Percentiles rank a stretch among this genome's conserved stretches.
phyloP scores from a whole-genome alignment of 2,113 vertebrate genomes.

The Hypanus sabinus region DNA sequence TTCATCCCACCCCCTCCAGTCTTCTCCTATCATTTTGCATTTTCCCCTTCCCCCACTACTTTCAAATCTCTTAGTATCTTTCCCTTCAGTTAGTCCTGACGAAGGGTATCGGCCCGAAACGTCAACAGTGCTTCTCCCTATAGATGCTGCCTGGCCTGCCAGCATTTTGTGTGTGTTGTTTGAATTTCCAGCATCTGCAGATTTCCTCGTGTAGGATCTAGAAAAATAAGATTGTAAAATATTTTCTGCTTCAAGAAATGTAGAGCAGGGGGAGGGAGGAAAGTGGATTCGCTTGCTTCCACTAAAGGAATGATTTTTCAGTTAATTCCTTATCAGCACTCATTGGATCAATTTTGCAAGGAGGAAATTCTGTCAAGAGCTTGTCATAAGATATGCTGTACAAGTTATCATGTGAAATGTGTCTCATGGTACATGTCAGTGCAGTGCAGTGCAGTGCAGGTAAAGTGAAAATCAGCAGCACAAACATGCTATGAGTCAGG shows the following conservation, averaged over 20 bases:
- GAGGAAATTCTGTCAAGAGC: background rate
- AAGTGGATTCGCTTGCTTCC: background rate
- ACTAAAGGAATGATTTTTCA: background rate
- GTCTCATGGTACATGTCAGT: background rate
- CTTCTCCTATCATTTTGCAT: too few relatives aligned
- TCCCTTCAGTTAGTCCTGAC: too few relatives aligned
- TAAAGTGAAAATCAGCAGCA: background rate
- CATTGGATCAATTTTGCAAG: background rate
- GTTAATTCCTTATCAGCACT: background rate
- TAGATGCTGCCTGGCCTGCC: too few relatives aligned
- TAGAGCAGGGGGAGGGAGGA: background rate
- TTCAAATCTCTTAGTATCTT: too few relatives aligned
- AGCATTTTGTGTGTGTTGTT: too few relatives aligned
- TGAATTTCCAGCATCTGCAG: too few relatives aligned
- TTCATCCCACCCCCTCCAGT: too few relatives aligned
- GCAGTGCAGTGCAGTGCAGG: background rate
- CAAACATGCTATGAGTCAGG: background rate
- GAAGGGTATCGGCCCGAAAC: too few relatives aligned
- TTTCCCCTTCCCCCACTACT: too few relatives aligned
- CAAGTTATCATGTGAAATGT: background rate
- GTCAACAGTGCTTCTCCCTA: too few relatives aligned
- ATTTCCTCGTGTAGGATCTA: too few relatives aligned
- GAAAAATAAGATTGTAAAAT: background rate
- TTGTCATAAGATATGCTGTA: background rate
- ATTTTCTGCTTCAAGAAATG: background rate